Evolutionary conservation across 2,113 vertebrate genomes (phyloP).

Genomic region (Chauna torquata): DNA sequence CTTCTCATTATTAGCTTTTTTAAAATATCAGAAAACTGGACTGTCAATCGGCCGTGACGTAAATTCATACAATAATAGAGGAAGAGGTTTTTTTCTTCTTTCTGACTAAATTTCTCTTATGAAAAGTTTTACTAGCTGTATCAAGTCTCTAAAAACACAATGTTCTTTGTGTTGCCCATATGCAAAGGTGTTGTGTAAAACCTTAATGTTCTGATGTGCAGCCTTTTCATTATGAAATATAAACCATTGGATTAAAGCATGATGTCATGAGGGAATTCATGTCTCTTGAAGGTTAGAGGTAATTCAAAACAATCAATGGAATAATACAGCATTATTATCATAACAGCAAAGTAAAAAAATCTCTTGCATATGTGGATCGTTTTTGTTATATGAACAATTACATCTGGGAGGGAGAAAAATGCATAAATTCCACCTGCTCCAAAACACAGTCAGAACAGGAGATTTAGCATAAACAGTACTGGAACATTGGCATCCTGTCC

Average conservation of each 20-base stretch:
- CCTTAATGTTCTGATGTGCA: neutral
- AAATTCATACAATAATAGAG: neutral
- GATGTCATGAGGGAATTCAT: neutral
- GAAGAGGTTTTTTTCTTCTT: neutral
- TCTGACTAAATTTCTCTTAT: neutral
- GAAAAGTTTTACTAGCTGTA: neutral
- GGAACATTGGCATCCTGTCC: neutral
- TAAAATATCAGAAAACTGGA: neutral
- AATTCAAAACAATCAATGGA: neutral
- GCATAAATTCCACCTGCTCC: neutral
- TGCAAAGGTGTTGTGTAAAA: neutral
- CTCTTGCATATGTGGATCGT: neutral
- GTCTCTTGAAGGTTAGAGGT: neutral
- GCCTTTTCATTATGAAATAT: neutral
- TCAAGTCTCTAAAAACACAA: neutral
- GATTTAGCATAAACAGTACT: neutral
- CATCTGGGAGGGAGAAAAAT: neutral
- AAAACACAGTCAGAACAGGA: neutral
- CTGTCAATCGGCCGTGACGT: neutral
- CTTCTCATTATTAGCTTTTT: neutral
- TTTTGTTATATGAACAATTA: neutral
- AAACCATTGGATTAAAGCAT: neutral
- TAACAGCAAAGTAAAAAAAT: neutral
- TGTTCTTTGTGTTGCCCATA: neutral
- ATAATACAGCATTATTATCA: neutral